A percentile compares a stretch with the other conserved stretches of the same genome.
Conservation (phyloP, 2,888 invertebrate species). For the Drosophila quinaria region DNA sequence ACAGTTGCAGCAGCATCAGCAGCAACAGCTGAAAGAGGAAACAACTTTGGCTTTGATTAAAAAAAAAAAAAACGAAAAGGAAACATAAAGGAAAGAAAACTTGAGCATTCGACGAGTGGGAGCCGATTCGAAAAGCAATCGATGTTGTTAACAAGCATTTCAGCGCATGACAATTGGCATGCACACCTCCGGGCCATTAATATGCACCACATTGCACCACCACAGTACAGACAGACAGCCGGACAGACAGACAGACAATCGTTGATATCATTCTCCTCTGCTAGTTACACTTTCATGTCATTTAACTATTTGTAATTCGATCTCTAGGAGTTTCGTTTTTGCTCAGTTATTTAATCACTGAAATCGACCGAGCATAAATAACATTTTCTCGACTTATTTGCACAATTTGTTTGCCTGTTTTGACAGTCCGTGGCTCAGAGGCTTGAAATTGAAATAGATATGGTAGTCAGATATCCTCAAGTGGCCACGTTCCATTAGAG, state of each 20-base stretch:
- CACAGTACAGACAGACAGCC: neutral
- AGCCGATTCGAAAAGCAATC: slow-evolving; percentile 67
- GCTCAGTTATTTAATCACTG: slow-evolving; percentile 71
- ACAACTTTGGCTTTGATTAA: slow-evolving; percentile 75
- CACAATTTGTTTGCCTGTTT: slow-evolving; percentile 81
- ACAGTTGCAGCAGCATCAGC: slow-evolving; percentile 18
- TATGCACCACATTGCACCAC: slow-evolving; percentile 39
- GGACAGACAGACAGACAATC: slow-evolving; percentile 3
- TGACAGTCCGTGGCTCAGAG: slow-evolving; percentile 71
- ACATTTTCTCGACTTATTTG: slow-evolving; percentile 78
- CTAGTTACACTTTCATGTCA: slow-evolving; percentile 59
- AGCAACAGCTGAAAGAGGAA: slow-evolving; percentile 21
- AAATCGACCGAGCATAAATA: slow-evolving; percentile 69
- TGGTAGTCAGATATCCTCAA: slow-evolving; percentile 42
- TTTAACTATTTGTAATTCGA: slow-evolving; percentile 57
- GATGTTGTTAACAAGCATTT: slow-evolving; percentile 83
- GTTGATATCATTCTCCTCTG: slow-evolving; percentile 6
- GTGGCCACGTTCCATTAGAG: neutral
- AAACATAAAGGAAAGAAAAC: slow-evolving; percentile 11
- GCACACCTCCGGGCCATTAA: slow-evolving; percentile 83
- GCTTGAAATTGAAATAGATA: slow-evolving; percentile 54
- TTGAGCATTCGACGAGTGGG: slow-evolving; percentile 48
- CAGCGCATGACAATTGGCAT: slow-evolving; percentile 84
- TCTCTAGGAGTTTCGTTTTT: slow-evolving; percentile 43
- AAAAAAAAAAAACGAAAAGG: slow-evolving; percentile 36